A percentile compares a stretch with the other conserved stretches of the same genome.
Evolutionary conservation across 2,888 invertebrate species (phyloP).

Genomic region (Flabesymbios commensalis): DNA sequence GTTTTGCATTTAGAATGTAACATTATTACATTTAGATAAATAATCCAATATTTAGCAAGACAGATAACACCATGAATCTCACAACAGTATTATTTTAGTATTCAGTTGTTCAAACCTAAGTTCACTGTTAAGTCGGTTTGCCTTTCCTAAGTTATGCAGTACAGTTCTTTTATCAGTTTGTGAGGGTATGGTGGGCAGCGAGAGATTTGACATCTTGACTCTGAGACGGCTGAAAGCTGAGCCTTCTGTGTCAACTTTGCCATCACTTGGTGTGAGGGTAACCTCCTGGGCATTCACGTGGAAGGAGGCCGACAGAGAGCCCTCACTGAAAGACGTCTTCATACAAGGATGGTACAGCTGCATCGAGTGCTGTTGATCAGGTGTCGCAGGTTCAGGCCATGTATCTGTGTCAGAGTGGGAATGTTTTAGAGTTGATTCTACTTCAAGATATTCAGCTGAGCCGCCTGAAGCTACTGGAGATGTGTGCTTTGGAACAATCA

Average conservation of each 20-base stretch:
- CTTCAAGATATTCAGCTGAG: no score
- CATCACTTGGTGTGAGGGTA: constrained; percentile 6
- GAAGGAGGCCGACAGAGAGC: constrained; percentile 25
- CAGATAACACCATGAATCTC: no score
- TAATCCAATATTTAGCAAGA: no score
- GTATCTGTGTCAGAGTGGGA: no score
- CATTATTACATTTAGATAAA: no score
- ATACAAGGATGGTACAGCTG: constrained; percentile 19
- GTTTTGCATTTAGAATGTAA: no score
- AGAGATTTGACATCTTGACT: constrained; percentile 21
- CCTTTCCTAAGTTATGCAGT: constrained; percentile 14
- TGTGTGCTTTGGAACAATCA: no score
- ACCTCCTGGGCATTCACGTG: constrained; percentile 4
- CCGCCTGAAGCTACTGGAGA: no score
- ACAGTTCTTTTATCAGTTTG: constrained; percentile 6
- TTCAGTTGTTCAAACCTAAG: constrained; percentile 30
- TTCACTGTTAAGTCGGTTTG: constrained; percentile 26
- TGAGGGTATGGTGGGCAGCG: constrained; percentile 15
- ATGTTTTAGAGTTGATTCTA: no score
- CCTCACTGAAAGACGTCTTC: constrained; percentile 48
- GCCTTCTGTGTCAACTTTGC: background rate
- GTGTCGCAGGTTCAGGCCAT: no score
- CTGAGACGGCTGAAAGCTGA: constrained; percentile 22
- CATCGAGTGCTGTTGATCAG: no score
- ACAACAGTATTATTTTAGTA: constrained; percentile 30